Evolutionary conservation across 2,888 invertebrate genomes (phyloP), one percentile per base, ranked within the genome.

Genomic region (Carterocephalus palaemon): DNA sequence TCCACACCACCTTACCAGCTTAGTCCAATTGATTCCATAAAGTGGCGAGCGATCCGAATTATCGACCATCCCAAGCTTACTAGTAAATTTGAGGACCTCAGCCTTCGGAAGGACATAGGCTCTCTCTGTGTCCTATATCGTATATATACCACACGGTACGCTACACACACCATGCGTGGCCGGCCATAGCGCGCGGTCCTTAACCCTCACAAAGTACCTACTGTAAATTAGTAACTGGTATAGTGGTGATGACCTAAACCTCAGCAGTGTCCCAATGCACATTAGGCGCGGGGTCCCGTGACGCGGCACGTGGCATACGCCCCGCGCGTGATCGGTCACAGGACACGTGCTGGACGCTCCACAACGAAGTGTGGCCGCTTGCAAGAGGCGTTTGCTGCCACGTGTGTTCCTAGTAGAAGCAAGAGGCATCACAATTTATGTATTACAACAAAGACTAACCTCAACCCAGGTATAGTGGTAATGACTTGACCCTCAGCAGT

Each of bases 191-290:
- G n/a, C n/a, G n/a, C n/a, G n/a, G n/a, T n/a, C n/a, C n/a, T n/a
- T n/a, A n/a, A n/a, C n/a, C n/a, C n/a, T n/a, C n/a, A n/a, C n/a
- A n/a, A n/a, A n/a, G n/a, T n/a, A n/a, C n/a, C n/a, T n/a, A n/a
- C n/a, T n/a, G n/a, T n/a, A n/a, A n/a, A n/a, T n/a, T n/a, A n/a
- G n/a, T n/a, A n/a, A n/a, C 84, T 0, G 86, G 85, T 66, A 86
- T 83, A 6, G 86, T 85, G 0, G 81, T 78, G 3, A 84, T 64
- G n/a, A 81, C 60, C 50, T 85, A 85, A 16, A 85, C 85, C 48
- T 86, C 85, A 47, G 74, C 67, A 0, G 85, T 86, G 51, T 85
- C 78, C 85, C 86, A 86, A 50, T 83, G 81, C 3, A 86, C 56
- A 2, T 81, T 83, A 0, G 86, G 85, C 0, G 70, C 40, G 0